These are phyloP conservation scores for Stenurella melanura DNA, from an alignment of 2,888 invertebrate species.

Conservation along the genomic window DNA sequence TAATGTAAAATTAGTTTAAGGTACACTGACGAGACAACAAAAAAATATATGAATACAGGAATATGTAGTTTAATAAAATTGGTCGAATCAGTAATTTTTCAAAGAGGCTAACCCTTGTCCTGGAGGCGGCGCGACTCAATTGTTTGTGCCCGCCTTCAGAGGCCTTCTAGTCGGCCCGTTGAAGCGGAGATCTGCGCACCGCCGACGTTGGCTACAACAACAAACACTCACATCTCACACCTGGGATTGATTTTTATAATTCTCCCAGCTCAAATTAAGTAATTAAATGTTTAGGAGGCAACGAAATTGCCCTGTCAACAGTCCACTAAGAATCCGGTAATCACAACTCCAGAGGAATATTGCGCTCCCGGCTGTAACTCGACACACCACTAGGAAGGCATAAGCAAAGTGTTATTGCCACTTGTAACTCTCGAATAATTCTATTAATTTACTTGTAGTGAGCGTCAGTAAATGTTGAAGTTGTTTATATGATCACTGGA, in stretches of 20 bases:
- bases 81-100: slow-evolving; percentile 16
- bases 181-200: slow-evolving; percentile 25
- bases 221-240: slow-evolving; percentile 39
- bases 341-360: slow-evolving; percentile 12
- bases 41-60: not conserved
- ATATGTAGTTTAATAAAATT: slow-evolving; percentile 12
- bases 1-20: not conserved
- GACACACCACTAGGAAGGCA: slow-evolving; percentile 4
- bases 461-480: not conserved
- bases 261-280: slow-evolving; percentile 38
- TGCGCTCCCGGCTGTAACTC: slow-evolving; percentile 17
- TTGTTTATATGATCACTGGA: not conserved
- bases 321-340: slow-evolving; percentile 36
- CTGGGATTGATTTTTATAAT: slow-evolving; percentile 44
- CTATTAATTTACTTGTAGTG: not conserved
- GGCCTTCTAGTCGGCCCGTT: not conserved
- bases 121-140: slow-evolving; percentile 40
- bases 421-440: not conserved
- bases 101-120: slow-evolving; percentile 38
- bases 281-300: slow-evolving; percentile 29
- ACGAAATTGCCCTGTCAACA: slow-evolving; percentile 19
- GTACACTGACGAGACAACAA: not conserved
- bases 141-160: slow-evolving; percentile 39
- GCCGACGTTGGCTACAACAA: slow-evolving; percentile 24
- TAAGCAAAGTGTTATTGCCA: slow-evolving; percentile 21